Conservation (phyloP, 2,888 invertebrate genomes). For the Penaeus monodon region DNA sequence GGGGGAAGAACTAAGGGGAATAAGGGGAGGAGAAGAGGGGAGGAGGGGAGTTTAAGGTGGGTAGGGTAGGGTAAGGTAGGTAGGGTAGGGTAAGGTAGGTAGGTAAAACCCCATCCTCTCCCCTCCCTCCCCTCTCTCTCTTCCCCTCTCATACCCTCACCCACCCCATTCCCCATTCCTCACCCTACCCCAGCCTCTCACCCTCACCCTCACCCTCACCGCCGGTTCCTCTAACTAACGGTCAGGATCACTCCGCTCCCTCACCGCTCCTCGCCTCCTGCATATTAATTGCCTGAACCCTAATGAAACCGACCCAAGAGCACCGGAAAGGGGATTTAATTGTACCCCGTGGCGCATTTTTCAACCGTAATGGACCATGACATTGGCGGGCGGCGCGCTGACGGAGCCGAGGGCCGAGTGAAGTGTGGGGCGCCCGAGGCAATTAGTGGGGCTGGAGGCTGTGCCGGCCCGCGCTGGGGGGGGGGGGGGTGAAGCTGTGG, state of each 20-base stretch:
- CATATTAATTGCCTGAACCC: slow-evolving; percentile 48
- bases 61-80: background rate
- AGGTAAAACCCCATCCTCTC: background rate
- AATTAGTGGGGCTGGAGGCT: background rate
- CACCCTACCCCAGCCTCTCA: background rate
- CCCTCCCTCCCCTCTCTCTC: background rate
- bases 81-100: background rate
- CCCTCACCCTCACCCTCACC: background rate
- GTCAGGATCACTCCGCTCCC: background rate
- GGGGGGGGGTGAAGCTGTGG: background rate
- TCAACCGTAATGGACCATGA: slow-evolving; percentile 47
- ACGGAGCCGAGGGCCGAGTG: slow-evolving; percentile 25
- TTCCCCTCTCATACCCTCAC: background rate
- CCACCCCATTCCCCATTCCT: background rate
- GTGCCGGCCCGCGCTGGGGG: background rate
- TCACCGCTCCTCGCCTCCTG: slow-evolving; percentile 3
- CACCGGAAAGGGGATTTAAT: slow-evolving; percentile 46
- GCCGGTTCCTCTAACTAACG: slow-evolving; percentile 13
- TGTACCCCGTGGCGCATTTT: slow-evolving; percentile 52
- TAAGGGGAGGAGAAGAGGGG: background rate
- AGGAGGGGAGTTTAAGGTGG: background rate
- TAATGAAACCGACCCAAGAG: slow-evolving; percentile 46
- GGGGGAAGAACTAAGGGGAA: background rate
- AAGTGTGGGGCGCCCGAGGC: slow-evolving; percentile 9
- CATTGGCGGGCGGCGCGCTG: slow-evolving; percentile 42